phyloP scores from a whole-genome alignment of 1,140 invertebrate species.

The Branchinecta lindahli region DNA sequence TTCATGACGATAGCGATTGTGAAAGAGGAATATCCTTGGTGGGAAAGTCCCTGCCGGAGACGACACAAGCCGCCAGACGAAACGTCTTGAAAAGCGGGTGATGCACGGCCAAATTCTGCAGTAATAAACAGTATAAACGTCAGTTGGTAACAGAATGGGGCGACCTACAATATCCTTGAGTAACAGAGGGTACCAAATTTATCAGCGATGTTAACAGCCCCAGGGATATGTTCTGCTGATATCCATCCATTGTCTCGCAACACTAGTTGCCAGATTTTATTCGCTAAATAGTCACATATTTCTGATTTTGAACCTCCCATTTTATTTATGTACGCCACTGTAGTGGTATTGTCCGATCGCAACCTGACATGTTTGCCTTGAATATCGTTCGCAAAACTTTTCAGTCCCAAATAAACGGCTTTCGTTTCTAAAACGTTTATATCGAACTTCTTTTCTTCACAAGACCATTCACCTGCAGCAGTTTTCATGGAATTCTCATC shows the following conservation, averaged over 20 bases:
- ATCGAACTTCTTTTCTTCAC: not conserved
- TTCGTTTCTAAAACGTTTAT: conserved; percentile 2
- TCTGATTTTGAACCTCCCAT: not conserved
- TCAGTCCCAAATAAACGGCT: conserved; percentile 4
- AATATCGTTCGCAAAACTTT: not conserved
- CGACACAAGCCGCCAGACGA: not conserved
- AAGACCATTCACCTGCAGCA: not conserved
- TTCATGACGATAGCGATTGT: not conserved
- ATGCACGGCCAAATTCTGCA: not conserved
- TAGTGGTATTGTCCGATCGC: not conserved
- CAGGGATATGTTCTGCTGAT: not conserved
- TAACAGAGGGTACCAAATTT: not conserved
- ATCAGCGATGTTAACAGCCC: conserved; percentile 3
- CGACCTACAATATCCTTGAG: not conserved
- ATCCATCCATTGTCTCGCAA: not conserved
- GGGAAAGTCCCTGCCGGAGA: not conserved
- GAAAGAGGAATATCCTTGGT: conserved; percentile 5
- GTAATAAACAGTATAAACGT: not conserved
- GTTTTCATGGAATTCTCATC: conserved; percentile 1
- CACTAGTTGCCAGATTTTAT: conserved; percentile 8
- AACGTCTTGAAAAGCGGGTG: not conserved
- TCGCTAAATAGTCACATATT: not conserved
- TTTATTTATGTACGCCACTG: too few relatives aligned
- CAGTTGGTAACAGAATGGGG: not conserved
- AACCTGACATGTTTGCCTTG: not conserved